Base-by-base conservation (phyloP, 1,140 invertebrate genomes). In the Danaus melanippus region DNA sequence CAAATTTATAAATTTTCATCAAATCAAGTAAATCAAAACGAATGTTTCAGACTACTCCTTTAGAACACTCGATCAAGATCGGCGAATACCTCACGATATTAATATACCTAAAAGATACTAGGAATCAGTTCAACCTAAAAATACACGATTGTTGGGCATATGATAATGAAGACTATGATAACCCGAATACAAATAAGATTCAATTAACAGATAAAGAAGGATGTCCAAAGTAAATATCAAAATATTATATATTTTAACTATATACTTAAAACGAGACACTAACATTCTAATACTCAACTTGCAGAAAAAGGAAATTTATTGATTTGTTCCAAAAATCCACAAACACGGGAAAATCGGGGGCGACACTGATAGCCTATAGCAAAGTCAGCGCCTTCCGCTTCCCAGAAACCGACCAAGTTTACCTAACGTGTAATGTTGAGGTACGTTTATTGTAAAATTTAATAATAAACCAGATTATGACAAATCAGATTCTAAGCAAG, bases 61-160 rank as follows among this genome's bases (percentile, higher is more conserved):
- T 92, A 43, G 87, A 90, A 55, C 88, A 89, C 46, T 89, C 90
- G 1, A 90, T 93, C 8, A 91, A 91, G 74, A 92, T 94, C 52
- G 93, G 93, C 1, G 91, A 92, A 55, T 89, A 92, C 46, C 76
- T 94, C 9, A 92, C 91, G 0, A 88, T 94, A 40, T 78, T 93
- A 10, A 90, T 94, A 10, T 93, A 92, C 71, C 80, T 93, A 9
- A 91, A 91, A 67, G 92, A 93, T 73, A 77, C 87, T 1, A 87
- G 89, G 45, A 89, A 89, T 43, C 81, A 89, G 32, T 93, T 91
- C 69, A 92, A 93, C 67, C 79, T 93, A 3, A 88, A 90, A 58
- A 91, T 94, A 10, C 88, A 91, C 54, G 92, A 93, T 69, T 93
- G 92, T 67, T 93, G 90, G 89, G 93, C 92, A 2, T 93, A 92